Conservation (phyloP, 2,797 vertebrate species). For the Scolopax rusticola region DNA sequence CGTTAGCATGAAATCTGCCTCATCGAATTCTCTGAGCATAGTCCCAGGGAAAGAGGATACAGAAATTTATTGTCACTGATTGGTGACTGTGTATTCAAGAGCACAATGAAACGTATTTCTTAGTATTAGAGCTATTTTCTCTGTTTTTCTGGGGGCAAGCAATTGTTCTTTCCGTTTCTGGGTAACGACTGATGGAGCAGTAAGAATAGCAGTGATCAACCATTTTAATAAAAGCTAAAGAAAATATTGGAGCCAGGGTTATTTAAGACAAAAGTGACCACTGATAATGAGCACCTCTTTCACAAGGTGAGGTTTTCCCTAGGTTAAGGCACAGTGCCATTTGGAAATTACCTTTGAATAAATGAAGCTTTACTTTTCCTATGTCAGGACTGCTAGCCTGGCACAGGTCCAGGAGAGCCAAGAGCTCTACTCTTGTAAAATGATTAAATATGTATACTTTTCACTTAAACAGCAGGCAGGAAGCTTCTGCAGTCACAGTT, state of each 20-base stretch:
- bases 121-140: neutral
- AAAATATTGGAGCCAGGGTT: neutral
- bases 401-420: slow-evolving; percentile 16
- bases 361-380: neutral
- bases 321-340: neutral
- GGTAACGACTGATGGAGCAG: fast-evolving
- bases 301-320: neutral
- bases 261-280: neutral
- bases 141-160: neutral
- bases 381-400: neutral
- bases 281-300: neutral
- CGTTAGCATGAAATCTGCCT: neutral
- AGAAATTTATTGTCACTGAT: fast-evolving
- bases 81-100: neutral
- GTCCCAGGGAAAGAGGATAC: neutral
- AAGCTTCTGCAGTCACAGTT: slow-evolving; percentile 33
- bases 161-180: neutral
- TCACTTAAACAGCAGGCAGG: slow-evolving; percentile 42
- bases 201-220: fast-evolving
- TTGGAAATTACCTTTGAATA: slow-evolving; percentile 23
- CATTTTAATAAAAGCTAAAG: neutral
- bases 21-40: neutral
- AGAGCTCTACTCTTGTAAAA: slow-evolving; percentile 57
- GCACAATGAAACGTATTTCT: neutral
- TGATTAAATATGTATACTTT: slow-evolving; percentile 63